These are phyloP conservation scores for Drosophila littoralis DNA, from an alignment of 1,140 invertebrate genomes.

Conservation along the genomic window DNA sequence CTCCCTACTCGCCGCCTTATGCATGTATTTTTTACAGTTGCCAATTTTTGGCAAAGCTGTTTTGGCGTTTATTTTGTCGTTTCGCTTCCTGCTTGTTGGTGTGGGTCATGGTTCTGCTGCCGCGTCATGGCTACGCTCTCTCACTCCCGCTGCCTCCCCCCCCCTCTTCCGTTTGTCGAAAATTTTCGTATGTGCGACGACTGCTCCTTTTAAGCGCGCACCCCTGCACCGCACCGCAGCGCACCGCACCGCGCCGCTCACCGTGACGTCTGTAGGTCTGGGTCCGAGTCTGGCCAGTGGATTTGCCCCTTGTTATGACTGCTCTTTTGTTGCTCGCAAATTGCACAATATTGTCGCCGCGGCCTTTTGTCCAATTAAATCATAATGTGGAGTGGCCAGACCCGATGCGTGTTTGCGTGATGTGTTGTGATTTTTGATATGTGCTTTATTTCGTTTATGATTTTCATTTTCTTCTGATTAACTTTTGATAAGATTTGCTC, in stretches of 20 bases:
- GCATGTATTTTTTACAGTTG: conserved; percentile 71
- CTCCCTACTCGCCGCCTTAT: conserved; percentile 7
- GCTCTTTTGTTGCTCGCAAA: conserved; percentile 61
- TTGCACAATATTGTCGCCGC: conserved; percentile 67
- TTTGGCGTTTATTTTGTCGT: conserved; percentile 60
- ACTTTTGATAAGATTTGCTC: neutral
- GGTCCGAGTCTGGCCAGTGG: conserved; percentile 41
- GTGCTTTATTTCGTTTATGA: neutral
- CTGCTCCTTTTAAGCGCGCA: conserved; percentile 59
- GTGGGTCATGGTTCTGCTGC: conserved; percentile 81
- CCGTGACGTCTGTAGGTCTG: conserved; percentile 21
- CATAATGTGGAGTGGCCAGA: conserved; percentile 40
- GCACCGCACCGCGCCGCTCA: neutral
- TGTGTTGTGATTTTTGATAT: conserved; percentile 6
- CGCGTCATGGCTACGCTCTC: conserved; percentile 68
- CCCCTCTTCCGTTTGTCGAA: conserved; percentile 29
- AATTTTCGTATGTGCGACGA: conserved; percentile 31
- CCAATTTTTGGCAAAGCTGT: conserved; percentile 67
- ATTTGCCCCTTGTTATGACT: conserved; percentile 60
- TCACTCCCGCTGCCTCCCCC: conserved; percentile 1
- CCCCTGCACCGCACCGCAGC: neutral
- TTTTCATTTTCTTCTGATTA: neutral
- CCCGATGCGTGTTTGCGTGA: neutral
- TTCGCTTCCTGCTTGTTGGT: conserved; percentile 81
- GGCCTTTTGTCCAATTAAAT: conserved; percentile 63